Base-by-base conservation (phyloP, 2,113 vertebrate genomes). In the Xyrauchen texanus region DNA sequence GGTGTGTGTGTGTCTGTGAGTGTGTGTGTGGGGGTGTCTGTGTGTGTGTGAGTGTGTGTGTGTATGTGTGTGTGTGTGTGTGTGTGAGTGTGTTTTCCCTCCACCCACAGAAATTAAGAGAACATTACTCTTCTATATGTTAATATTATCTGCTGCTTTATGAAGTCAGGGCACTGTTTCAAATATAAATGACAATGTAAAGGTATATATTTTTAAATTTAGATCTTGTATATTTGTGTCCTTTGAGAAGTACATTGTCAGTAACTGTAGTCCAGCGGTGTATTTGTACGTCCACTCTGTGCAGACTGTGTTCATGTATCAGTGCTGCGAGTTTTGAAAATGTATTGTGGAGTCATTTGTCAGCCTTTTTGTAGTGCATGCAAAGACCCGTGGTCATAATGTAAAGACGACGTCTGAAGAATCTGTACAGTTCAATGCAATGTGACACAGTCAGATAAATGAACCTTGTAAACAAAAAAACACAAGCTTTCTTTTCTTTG, bases 291-390 rank as follows among this genome's bases (percentile, higher is more conserved):
- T 91, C 68, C 21, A 34, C 21, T 34, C 21, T 34, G 21, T 79
- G 68, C 70, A 84, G 87, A 81, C 77, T 63, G 21, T 34, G 21
- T 34, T 34, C 21, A 87, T 83, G 88, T 91, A 89, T 79, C 9
- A 90, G 85, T 94, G 92, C 91, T 90, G 92, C 91, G 83, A 90
- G 85, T 87, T 34, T 88, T 88, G 88, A 92, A 86, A 90, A 94
- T 92, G 86, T 92, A 91, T 85, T 0, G 93, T 96, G 90, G 90
- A 94, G 88, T 88, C 94, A 84, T 94, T 90, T 92, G 21, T 34
- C 21, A 3, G 21, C 21, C 21, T 34, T 34, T 34, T 3, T 34
- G 88, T 95, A 92, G 90, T 96, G 95, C 95, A 96, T 97, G 91
- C 89, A 83, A 58, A 88, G 86, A 88, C 85, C 92, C 87, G 88